phyloP scores from a whole-genome alignment of 2,797 vertebrate species.

The Clarias platycephalus region DNA sequence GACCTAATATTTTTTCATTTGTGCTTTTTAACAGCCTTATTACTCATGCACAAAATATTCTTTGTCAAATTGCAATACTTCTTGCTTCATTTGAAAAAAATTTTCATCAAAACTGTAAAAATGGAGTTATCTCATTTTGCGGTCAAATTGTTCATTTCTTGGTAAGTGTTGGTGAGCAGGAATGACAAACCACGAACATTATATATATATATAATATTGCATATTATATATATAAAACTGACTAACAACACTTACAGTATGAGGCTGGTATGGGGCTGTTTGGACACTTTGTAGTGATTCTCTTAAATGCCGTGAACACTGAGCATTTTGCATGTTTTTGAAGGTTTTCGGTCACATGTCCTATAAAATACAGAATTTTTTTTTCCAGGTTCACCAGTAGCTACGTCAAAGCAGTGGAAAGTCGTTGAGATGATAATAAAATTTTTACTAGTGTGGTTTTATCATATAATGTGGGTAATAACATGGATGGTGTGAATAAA shows the following conservation, averaged over 20 bases:
- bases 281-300: background rate
- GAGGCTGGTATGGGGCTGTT: background rate
- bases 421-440: background rate
- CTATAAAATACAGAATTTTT: background rate
- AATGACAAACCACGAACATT: background rate
- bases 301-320: background rate
- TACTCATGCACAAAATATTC: too few relatives aligned
- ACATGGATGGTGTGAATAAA: background rate
- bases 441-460: background rate
- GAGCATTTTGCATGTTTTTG: background rate
- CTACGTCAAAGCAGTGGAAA: background rate
- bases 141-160: background rate
- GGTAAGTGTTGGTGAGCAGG: background rate
- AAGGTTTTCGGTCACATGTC: background rate
- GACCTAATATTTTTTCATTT: too few relatives aligned
- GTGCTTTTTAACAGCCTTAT: too few relatives aligned
- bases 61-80: too few relatives aligned
- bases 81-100: too few relatives aligned
- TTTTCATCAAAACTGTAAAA: too few relatives aligned
- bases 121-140: too few relatives aligned
- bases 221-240: too few relatives aligned
- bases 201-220: too few relatives aligned
- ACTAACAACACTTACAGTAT: background rate
- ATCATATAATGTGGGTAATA: background rate
- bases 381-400: background rate